Base-by-base conservation (phyloP, 2,113 vertebrate genomes). In the Alethe castanea region DNA sequence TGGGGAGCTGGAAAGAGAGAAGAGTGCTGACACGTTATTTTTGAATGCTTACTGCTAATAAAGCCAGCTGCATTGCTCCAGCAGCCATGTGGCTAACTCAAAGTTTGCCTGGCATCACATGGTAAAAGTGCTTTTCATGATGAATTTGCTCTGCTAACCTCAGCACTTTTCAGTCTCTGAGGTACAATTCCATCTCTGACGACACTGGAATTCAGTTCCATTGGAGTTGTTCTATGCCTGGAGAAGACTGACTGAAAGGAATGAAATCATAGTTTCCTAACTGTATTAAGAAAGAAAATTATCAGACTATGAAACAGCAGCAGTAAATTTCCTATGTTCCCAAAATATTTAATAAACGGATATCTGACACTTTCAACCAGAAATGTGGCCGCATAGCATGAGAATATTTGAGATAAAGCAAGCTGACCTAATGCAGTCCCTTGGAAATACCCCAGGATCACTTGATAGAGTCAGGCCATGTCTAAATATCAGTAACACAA, bases 131-230 rank as follows among this genome's bases (percentile, higher is more conserved):
- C 25, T 91, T 91, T 83, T 53, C 79, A 48, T 95, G 56, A 90
- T 60, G 78, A 93, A 93, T 96, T 72, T 92, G 25, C 56, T 95
- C 47, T 94, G 84, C 91, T 86, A 31, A 44, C 15, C 48, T 93
- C 80, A 94, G 91, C 85, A 88, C 40, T 42, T 95, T 86, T 96
- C 48, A 48, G 74, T 69, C 81, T 93, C 89, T 54, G 71, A 93
- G 45, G 71, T 90, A n/a, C 29, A 10, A 40, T 93, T 88, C 66
- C 35, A n/a, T 67, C 56, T 78, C 60, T 71, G 48, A 53, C 11
- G 2, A 60, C 94, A 88, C 0, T 83, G 74, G 81, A 92, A 74
- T 92, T 94, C 79, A 79, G 47, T 74, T 59, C 22, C n/a, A 29
- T 10, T 73, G 48, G 87, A 80, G 26, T 59, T 84, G 54, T 70